phyloP scores from a whole-genome alignment of 1,140 invertebrate species.

The Ceratina calcarata region DNA sequence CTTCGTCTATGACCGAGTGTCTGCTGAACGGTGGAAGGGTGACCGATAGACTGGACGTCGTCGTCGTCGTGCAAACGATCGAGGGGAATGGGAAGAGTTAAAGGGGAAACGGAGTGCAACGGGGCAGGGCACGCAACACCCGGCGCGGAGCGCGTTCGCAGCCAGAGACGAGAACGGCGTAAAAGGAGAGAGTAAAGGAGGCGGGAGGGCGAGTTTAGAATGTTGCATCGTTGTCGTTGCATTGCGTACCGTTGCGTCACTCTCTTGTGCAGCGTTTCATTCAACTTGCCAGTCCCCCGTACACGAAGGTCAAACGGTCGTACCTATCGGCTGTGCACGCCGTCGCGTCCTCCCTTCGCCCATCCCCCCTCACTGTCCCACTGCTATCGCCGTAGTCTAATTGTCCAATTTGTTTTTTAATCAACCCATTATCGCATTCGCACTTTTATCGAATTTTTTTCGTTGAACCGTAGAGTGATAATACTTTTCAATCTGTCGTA shows the following conservation, averaged over 20 bases:
- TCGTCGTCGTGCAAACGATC: not conserved
- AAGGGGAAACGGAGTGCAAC: constrained; percentile 18
- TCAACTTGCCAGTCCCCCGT: constrained; percentile 71
- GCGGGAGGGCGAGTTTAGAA: constrained; percentile 21
- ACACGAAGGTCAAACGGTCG: constrained; percentile 79
- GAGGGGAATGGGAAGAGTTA: constrained; percentile 19
- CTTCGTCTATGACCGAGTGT: constrained; percentile 2
- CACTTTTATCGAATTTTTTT: not conserved
- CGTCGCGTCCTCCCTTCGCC: constrained; percentile 24
- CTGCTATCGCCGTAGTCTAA: constrained; percentile 11
- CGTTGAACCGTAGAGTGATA: too few species aligned
- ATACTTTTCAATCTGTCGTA: not conserved
- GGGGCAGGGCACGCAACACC: not conserved
- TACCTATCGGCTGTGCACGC: constrained; percentile 42
- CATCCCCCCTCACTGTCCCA: constrained; percentile 1
- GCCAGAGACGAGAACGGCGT: constrained; percentile 9
- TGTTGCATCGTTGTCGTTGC: constrained; percentile 55
- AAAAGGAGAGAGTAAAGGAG: constrained; percentile 6
- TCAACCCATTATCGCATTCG: not conserved
- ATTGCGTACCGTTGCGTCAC: constrained; percentile 72
- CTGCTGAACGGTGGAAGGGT: constrained; percentile 24
- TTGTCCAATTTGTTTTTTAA: not conserved
- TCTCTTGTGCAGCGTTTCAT: constrained; percentile 74
- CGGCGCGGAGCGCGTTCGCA: not conserved
- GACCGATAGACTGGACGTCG: constrained; percentile 12